These are phyloP conservation scores for Drosophila kohkoa DNA, from an alignment of 1,140 invertebrate species.

Conservation along the genomic window DNA sequence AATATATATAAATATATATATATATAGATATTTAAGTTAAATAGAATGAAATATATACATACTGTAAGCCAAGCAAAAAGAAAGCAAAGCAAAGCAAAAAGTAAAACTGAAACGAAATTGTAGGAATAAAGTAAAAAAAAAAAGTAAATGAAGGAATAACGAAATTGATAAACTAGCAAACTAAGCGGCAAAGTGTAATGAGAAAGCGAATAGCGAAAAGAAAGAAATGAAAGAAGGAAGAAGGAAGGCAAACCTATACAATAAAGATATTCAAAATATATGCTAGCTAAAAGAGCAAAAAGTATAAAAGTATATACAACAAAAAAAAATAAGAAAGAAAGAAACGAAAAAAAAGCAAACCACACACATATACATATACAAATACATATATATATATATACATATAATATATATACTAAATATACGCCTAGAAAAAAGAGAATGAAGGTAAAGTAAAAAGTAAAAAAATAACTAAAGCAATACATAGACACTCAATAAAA, in stretches of 20 bases:
- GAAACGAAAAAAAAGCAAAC: slow-evolving; percentile 28
- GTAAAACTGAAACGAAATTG: slow-evolving; percentile 75
- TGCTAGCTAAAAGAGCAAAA: slow-evolving; percentile 66
- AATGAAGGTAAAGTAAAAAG: slow-evolving; percentile 39
- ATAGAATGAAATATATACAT: slow-evolving; percentile 51
- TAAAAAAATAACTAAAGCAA: slow-evolving; percentile 75
- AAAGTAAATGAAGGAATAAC: slow-evolving; percentile 15
- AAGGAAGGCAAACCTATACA: slow-evolving; percentile 57
- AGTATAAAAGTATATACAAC: slow-evolving; percentile 55
- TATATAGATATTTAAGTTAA: slow-evolving; percentile 36
- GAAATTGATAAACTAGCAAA: slow-evolving; percentile 15
- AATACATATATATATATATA: slow-evolving; percentile 54
- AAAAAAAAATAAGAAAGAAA: slow-evolving; percentile 34
- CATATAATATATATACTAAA: slow-evolving; percentile 41
- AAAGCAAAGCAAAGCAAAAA: slow-evolving; percentile 21
- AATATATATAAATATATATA: slow-evolving; percentile 49
- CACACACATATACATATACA: slow-evolving; percentile 39
- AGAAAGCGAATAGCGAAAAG: not conserved
- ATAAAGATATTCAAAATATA: slow-evolving; percentile 82
- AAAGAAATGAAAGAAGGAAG: slow-evolving; percentile 1
- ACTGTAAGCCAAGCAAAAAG: slow-evolving; percentile 68
- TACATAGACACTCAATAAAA: slow-evolving; percentile 77
- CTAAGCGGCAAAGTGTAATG: not conserved
- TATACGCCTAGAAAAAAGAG: slow-evolving; percentile 49
- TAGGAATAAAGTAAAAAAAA: slow-evolving; percentile 56